Conservation (phyloP, 1,140 invertebrate genomes). For the Parapsyche elsis region DNA sequence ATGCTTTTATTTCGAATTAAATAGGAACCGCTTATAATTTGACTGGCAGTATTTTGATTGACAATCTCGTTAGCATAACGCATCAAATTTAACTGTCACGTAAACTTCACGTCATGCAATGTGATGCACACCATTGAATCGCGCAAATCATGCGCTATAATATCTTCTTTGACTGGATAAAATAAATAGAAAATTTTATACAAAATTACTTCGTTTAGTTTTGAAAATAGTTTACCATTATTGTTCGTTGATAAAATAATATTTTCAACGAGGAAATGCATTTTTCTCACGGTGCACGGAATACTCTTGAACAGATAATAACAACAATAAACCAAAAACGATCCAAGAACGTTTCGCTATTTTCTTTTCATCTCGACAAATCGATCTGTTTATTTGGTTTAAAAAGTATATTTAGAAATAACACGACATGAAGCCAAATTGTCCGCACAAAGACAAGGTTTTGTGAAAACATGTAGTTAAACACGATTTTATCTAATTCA, state of each 20-base stretch:
- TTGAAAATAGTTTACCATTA: background rate
- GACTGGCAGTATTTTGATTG: too few relatives aligned
- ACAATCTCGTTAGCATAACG: too few relatives aligned
- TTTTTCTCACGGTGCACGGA: background rate
- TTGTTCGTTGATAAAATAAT: background rate
- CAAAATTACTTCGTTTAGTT: background rate
- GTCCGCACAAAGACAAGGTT: background rate
- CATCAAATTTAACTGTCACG: too few relatives aligned
- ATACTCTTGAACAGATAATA: background rate
- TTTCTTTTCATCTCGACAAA: background rate
- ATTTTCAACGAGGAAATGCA: background rate
- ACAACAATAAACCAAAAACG: background rate
- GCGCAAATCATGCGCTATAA: too few relatives aligned
- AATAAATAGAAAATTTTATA: background rate
- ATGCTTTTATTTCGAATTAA: too few relatives aligned
- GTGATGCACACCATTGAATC: too few relatives aligned
- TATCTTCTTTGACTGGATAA: too few relatives aligned
- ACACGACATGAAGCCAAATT: background rate
- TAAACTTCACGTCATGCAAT: too few relatives aligned
- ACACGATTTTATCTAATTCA: slow-evolving; percentile 4
- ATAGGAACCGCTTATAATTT: too few relatives aligned
- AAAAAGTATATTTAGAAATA: background rate
- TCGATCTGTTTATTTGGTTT: background rate
- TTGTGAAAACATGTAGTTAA: background rate
- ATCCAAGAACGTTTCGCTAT: background rate